These are phyloP conservation scores for Mionectes macconnelli DNA, from an alignment of 2,113 vertebrate species.

Conservation along the genomic window DNA sequence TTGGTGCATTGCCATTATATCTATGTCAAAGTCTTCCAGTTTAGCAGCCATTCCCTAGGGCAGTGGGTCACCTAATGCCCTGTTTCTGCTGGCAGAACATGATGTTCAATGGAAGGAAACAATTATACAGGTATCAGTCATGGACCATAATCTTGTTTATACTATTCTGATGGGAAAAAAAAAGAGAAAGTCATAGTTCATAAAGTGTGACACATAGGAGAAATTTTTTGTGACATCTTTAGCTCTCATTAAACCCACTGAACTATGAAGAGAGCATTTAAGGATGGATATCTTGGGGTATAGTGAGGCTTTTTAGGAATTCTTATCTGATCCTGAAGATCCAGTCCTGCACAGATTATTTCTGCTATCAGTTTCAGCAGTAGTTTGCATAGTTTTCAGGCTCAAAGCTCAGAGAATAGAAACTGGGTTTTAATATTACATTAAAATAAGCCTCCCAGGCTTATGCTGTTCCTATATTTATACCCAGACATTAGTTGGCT, in stretches of 20 bases:
- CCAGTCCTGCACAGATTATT: neutral
- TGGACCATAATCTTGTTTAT: neutral
- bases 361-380: neutral
- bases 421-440: neutral
- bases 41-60: neutral
- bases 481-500: neutral
- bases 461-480: neutral
- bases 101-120: constrained; percentile 14
- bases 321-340: neutral
- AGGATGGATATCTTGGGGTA: neutral
- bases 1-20: neutral
- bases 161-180: neutral
- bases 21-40: neutral
- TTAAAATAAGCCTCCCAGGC: neutral
- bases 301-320: neutral
- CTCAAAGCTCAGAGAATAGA: neutral
- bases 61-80: neutral
- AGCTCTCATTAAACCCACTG: neutral
- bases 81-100: neutral
- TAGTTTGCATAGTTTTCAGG: neutral
- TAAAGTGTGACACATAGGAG: neutral
- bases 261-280: neutral
- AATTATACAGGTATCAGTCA: neutral
- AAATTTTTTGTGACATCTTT: neutral
- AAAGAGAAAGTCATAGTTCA: neutral